A percentile compares a stretch with the other conserved stretches of the same genome.
Evolutionary conservation across 2,797 vertebrate genomes (phyloP).

Genomic region (Gymnoscopelus braueri): DNA sequence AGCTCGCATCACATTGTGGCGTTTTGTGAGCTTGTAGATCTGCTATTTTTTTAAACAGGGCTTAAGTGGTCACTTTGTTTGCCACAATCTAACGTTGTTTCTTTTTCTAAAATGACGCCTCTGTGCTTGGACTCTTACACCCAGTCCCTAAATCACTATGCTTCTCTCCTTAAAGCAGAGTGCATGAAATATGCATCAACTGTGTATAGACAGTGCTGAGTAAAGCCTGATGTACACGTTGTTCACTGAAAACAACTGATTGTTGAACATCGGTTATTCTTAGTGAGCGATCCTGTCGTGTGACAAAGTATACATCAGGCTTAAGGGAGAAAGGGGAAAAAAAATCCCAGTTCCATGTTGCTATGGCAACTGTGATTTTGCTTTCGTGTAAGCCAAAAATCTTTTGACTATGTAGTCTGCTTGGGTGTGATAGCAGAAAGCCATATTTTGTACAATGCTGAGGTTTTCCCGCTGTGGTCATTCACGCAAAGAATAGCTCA

Average conservation of each 20-base stretch:
- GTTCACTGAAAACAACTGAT: no score
- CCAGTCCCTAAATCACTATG: constrained; percentile 40
- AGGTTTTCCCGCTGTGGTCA: constrained; percentile 14
- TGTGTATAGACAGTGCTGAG: neutral
- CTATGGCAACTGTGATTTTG: constrained; percentile 65
- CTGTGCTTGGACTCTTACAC: constrained; percentile 53
- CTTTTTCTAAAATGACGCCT: no score
- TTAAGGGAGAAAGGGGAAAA: constrained; percentile 25
- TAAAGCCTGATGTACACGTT: neutral
- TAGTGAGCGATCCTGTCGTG: no score
- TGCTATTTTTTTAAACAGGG: no score
- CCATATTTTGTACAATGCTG: constrained; percentile 59
- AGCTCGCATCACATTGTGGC: no score
- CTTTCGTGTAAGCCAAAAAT: constrained; percentile 28
- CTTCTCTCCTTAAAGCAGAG: constrained; percentile 58
- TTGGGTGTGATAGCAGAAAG: constrained; percentile 44
- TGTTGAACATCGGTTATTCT: no score
- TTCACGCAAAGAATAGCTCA: neutral
- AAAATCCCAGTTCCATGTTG: constrained; percentile 63
- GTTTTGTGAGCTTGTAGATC: no score
- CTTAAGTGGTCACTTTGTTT: no score
- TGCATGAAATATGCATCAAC: neutral
- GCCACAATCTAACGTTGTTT: no score
- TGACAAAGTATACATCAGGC: no score
- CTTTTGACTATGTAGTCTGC: constrained; percentile 34